Evolutionary conservation across 1,140 invertebrate genomes (phyloP).

Genomic region (Lepidotrigona ventralis): DNA sequence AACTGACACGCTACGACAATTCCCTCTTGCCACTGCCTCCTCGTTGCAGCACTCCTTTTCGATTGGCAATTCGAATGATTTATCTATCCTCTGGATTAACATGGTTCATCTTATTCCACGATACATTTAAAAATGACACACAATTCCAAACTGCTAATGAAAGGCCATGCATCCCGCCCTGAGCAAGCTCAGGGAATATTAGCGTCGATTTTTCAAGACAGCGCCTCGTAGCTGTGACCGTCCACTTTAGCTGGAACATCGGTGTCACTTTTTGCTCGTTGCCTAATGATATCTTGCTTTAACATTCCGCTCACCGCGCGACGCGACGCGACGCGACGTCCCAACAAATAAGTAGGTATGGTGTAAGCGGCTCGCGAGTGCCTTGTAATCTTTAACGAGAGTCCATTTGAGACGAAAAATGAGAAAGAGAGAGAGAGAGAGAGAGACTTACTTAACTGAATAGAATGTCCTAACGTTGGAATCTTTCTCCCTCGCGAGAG

Average conservation of each 20-base stretch:
- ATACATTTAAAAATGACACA: too few relatives aligned
- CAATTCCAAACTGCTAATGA: not conserved
- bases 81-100: too few relatives aligned
- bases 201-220: not conserved
- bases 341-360: not conserved
- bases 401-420: not conserved
- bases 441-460: not conserved
- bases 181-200: not conserved
- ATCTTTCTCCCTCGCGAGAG: not conserved
- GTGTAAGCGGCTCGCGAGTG: not conserved
- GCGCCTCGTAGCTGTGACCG: not conserved
- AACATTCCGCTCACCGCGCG: not conserved
- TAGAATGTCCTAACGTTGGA: not conserved
- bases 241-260: not conserved
- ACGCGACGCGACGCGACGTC: not conserved
- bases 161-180: not conserved
- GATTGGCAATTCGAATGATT: too few relatives aligned
- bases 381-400: conserved; percentile 21
- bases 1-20: too few relatives aligned
- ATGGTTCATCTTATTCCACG: too few relatives aligned
- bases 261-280: not conserved
- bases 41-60: too few relatives aligned
- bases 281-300: conserved; percentile 11
- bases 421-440: too few relatives aligned
- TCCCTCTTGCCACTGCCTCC: too few relatives aligned